These are phyloP conservation scores for Ctenoplectra terminalis DNA, from an alignment of 1,140 invertebrate species.

Conservation along the genomic window DNA sequence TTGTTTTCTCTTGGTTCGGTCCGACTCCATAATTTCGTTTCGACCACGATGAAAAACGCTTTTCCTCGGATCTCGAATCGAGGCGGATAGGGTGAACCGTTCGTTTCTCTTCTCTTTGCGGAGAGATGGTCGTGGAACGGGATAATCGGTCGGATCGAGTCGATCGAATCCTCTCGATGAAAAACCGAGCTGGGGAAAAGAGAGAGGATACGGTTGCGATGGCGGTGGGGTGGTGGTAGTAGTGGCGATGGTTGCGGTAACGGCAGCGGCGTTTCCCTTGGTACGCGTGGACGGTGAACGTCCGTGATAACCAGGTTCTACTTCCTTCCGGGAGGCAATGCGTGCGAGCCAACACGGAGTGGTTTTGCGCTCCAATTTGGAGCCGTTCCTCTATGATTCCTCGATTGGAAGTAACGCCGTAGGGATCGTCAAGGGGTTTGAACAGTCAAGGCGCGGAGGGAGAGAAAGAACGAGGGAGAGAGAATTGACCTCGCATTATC, in stretches of 20 bases:
- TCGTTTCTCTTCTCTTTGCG: slow-evolving; percentile 20
- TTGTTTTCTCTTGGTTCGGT: slow-evolving; percentile 7
- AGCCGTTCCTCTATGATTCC: slow-evolving; percentile 63
- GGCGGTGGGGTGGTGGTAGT: too few relatives aligned
- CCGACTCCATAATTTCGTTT: slow-evolving; percentile 29
- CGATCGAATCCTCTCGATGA: slow-evolving; percentile 35
- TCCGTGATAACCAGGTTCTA: slow-evolving; percentile 27
- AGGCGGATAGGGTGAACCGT: too few relatives aligned
- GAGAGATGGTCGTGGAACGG: not conserved
- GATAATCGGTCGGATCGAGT: slow-evolving; percentile 14
- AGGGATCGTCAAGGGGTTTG: slow-evolving; percentile 42
- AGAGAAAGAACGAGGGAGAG: slow-evolving; percentile 30
- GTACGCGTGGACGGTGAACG: not conserved
- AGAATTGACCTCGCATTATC: slow-evolving; percentile 80
- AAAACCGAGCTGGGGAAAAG: not conserved
- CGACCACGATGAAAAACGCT: slow-evolving; percentile 18
- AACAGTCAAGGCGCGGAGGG: slow-evolving; percentile 33
- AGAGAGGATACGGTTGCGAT: too few relatives aligned
- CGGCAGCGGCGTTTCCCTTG: not conserved
- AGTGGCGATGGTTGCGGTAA: not conserved
- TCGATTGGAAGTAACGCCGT: slow-evolving; percentile 64
- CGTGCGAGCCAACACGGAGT: slow-evolving; percentile 30
- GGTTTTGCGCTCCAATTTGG: slow-evolving; percentile 57
- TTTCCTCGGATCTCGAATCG: not conserved
- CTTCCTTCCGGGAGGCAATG: slow-evolving; percentile 34